Evolutionary conservation across 1,140 invertebrate genomes (phyloP), one percentile per base, ranked within the genome.

Genomic region (Acromyrmex heyeri): DNA sequence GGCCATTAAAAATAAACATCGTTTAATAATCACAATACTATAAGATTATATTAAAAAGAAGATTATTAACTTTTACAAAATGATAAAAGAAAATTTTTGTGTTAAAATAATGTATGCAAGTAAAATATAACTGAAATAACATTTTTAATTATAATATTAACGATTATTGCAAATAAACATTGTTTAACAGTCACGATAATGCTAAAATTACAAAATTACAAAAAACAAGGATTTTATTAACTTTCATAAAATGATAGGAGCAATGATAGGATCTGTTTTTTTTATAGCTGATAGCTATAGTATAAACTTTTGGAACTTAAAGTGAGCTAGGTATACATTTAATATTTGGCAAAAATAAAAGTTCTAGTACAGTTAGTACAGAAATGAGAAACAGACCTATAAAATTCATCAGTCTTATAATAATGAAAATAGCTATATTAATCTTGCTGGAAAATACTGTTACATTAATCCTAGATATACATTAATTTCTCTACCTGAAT

Each of bases 401-500:
- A 34, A 14, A 48, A 69, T 69, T 12, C 4, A 16, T 24, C 2
- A 77, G 48, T 30, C 10, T 38, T 21, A 48, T 27, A 27, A 62
- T 6, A 10, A 64, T 38, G 2, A 65, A 30, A 65, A 48, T 44
- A 65, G 18, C 3, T 38, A 38, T 38, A 38, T 16, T 27, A 16
- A 3, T 78, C 7, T 69, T 73, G 1, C 16, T 50, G 1, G 5
- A 57, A 78, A 12, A 69, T 16, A 4, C 24, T 30, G 14, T 78
- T 67, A 16, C 16, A 64, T 78, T 12, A 21, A 21, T 18, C 34
- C 12, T 67, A 57, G 44, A 82, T 44, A 8, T 24, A 53, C 16
- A 70, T 55, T 21, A 65, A 90, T 50, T 73, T 65, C 34, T 38
- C 75, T 81, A 93, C 94, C 91, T 90, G 89, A 34, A 64, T 93